These are phyloP conservation scores for Deroptyus accipitrinus DNA, from an alignment of 2,113 vertebrate species.

Conservation along the genomic window DNA sequence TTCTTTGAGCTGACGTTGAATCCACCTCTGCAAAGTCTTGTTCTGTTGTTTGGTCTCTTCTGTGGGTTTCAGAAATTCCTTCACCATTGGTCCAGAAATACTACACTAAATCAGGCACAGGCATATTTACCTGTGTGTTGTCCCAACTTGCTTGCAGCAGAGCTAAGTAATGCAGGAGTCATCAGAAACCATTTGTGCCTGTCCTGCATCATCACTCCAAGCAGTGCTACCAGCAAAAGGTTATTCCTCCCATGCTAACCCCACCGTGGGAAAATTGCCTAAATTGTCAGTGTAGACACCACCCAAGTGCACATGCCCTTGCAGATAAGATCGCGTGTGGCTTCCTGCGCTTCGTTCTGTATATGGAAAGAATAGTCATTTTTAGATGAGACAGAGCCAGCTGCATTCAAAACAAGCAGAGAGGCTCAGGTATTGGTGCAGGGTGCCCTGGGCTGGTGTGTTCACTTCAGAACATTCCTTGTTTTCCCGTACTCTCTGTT, in stretches of 20 bases:
- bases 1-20: background rate
- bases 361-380: slow-evolving; percentile 43
- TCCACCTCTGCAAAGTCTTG: background rate
- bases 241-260: slow-evolving; percentile 11
- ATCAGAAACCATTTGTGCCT: background rate
- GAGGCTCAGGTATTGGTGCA: slow-evolving; percentile 7
- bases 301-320: slow-evolving; percentile 50
- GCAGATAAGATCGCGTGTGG: slow-evolving; percentile 64
- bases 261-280: slow-evolving; percentile 53
- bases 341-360: slow-evolving; percentile 42
- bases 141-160: background rate
- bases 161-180: slow-evolving; percentile 6
- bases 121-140: background rate
- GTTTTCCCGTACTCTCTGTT: background rate
- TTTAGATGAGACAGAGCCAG: slow-evolving; percentile 22
- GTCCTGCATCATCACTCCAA: background rate
- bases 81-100: background rate
- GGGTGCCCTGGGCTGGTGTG: background rate
- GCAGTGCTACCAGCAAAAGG: background rate
- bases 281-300: slow-evolving; percentile 35
- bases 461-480: background rate
- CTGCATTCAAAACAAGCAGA: background rate
- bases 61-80: background rate
- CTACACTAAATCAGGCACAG: background rate
- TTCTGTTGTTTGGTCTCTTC: background rate